phyloP scores from a whole-genome alignment of 2,113 vertebrate genomes.

The Nymphicus hollandicus region DNA sequence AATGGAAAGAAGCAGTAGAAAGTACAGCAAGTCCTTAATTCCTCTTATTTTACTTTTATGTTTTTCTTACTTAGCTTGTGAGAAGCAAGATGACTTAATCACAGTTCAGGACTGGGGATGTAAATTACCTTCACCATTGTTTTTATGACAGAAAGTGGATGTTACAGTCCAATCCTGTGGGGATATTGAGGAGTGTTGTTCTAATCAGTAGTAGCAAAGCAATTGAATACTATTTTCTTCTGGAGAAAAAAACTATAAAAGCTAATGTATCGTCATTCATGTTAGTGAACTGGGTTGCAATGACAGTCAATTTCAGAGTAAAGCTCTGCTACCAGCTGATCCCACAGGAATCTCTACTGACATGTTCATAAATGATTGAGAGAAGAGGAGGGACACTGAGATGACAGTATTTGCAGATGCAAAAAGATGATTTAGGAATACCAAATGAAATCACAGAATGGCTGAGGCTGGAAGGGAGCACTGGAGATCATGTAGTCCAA shows the following conservation, averaged over 20 bases:
- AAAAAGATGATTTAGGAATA: not conserved
- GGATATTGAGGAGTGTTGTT: not conserved
- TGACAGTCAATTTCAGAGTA: not conserved
- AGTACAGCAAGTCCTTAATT: not conserved
- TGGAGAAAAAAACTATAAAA: not conserved
- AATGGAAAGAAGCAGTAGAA: not conserved
- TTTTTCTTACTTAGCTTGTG: not conserved
- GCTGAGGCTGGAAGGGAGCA: not conserved
- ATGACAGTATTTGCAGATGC: not conserved
- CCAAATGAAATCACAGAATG: not conserved
- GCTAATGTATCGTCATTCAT: not conserved
- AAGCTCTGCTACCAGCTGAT: not conserved
- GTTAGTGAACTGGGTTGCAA: not conserved
- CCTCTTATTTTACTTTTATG: not conserved
- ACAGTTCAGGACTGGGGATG: not conserved
- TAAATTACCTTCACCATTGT: not conserved
- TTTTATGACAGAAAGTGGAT: not conserved
- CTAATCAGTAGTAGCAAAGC: not conserved
- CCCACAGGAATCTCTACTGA: not conserved
- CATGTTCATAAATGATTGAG: not conserved
- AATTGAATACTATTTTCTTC: not conserved
- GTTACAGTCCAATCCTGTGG: not conserved
- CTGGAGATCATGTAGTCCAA: not conserved
- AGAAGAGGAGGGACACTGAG: not conserved
- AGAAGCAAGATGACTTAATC: not conserved